A percentile compares a stretch with the other conserved stretches of the same genome.
These are phyloP conservation scores for Tipula confusa DNA, from an alignment of 2,888 invertebrate genomes.

Conservation along the genomic window DNA sequence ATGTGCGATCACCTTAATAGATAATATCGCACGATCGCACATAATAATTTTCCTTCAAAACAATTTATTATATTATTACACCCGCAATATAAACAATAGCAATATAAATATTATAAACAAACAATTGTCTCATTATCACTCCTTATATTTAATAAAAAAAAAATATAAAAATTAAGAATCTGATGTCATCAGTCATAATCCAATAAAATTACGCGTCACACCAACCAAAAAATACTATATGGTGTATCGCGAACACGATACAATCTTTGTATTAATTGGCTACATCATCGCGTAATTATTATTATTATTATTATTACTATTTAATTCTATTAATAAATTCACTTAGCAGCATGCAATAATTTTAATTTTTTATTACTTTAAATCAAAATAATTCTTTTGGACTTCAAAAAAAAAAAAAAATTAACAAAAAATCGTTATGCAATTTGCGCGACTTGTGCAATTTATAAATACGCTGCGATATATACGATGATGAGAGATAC, in stretches of 20 bases:
- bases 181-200: not conserved
- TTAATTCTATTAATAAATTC: not conserved
- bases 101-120: not conserved
- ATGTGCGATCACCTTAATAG: not conserved
- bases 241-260: too few species aligned
- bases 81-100: not conserved
- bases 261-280: not conserved
- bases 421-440: too few species aligned
- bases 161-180: not conserved
- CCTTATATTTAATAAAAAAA: not conserved
- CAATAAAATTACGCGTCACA: not conserved
- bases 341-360: not conserved
- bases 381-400: not conserved
- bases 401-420: too few species aligned
- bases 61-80: not conserved
- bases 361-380: too few species aligned
- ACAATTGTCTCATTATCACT: slow-evolving; percentile 25
- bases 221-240: not conserved
- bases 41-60: not conserved
- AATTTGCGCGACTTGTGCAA: not conserved
- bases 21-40: not conserved
- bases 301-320: not conserved
- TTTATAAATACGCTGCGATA: too few species aligned
- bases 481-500: too few species aligned
- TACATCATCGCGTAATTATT: not conserved